phyloP scores from a whole-genome alignment of 2,113 vertebrate species.

The Centropus unirufus region DNA sequence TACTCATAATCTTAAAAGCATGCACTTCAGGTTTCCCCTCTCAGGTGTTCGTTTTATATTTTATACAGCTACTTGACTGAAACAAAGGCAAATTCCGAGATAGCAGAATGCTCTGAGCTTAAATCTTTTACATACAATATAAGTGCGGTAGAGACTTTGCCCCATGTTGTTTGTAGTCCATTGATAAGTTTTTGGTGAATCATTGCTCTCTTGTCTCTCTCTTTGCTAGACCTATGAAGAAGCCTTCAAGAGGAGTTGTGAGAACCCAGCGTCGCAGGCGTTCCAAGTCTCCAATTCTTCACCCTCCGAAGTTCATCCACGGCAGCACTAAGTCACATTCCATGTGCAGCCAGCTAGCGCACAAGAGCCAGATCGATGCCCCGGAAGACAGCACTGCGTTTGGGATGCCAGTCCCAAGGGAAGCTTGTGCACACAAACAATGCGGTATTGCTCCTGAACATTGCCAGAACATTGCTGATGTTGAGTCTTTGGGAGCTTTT shows the following conservation, averaged over 20 bases:
- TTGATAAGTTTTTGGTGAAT: neutral
- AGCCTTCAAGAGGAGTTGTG: constrained; percentile 84
- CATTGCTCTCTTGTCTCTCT: neutral
- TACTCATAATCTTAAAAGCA: neutral
- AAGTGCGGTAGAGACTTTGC: neutral
- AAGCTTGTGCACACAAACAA: constrained; percentile 57
- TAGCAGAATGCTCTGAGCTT: neutral
- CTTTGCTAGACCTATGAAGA: constrained; percentile 83
- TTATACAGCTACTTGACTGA: neutral
- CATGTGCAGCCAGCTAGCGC: constrained; percentile 78
- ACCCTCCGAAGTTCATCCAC: constrained; percentile 94
- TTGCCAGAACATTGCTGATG: constrained; percentile 58
- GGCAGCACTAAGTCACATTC: constrained; percentile 81
- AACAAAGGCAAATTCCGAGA: neutral
- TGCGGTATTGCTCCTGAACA: constrained; percentile 64
- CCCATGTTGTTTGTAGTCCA: neutral
- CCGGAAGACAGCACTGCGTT: constrained; percentile 58
- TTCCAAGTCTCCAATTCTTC: constrained; percentile 96
- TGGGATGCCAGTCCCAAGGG: constrained; percentile 69
- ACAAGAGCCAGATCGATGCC: constrained; percentile 79
- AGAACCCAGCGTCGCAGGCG: constrained; percentile 88
- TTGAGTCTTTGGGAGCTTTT: constrained; percentile 31
- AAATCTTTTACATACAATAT: neutral
- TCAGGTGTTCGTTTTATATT: neutral
- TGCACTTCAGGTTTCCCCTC: neutral